phyloP scores from a whole-genome alignment of 2,797 vertebrate genomes.

The Myotis findleyi region DNA sequence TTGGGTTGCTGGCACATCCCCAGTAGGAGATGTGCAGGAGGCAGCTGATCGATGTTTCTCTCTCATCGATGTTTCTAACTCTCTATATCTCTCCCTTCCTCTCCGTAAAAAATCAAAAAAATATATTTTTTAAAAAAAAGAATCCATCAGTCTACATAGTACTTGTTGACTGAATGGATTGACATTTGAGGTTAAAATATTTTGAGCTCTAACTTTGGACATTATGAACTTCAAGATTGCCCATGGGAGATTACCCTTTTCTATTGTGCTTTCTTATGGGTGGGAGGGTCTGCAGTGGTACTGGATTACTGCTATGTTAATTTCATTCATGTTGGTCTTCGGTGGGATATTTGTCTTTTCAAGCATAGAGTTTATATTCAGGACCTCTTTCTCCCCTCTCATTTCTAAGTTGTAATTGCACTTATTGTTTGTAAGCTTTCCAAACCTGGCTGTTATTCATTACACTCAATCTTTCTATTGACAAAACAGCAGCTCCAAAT shows the following conservation, averaged over 20 bases:
- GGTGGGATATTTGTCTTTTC: neutral
- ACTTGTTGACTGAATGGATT: neutral
- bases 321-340: neutral
- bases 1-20: no score
- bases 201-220: slow-evolving; percentile 1
- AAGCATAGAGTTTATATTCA: neutral
- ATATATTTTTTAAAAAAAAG: no score
- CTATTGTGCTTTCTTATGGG: neutral
- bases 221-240: neutral
- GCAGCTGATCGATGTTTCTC: no score
- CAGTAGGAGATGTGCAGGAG: no score
- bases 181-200: neutral
- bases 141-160: slow-evolving; percentile 73
- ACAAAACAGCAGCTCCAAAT: neutral
- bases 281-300: neutral
- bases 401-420: neutral
- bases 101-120: no score
- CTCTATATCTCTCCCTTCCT: no score
- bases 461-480: neutral
- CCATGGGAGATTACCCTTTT: neutral
- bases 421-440: slow-evolving; percentile 16
- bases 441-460: neutral
- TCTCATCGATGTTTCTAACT: no score
- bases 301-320: neutral
- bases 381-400: neutral